Base-by-base conservation (phyloP, 2,797 vertebrate species). In the Argyrosomus regius region DNA sequence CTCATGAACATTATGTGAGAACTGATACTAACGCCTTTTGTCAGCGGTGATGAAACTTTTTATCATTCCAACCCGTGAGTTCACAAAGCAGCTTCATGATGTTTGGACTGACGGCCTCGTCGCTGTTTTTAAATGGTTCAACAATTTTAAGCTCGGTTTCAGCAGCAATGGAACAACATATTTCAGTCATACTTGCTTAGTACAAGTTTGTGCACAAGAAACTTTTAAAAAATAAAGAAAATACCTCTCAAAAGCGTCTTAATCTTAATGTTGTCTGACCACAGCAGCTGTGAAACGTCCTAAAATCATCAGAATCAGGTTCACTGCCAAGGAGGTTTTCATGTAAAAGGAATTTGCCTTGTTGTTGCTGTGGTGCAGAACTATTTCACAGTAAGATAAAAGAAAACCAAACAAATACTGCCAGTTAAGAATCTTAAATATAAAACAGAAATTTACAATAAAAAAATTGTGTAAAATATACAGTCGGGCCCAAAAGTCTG, bases 61-160 rank as follows among this genome's bases (percentile, higher is more conserved):
- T 5, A 54, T 75, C 72, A 75, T 75, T 65, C 53, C 74, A 20
- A 63, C 50, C 48, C 43, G 49, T 31, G 59, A 43, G 45, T 14
- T 17, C 8, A 8, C 4, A 18, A 46, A 16, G 31, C 20, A 22
- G 48, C 22, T 18, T 53, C 31, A 8, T 6, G 11, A 43, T 3
- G 22, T 26, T 41, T 8, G 20, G 16, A 57, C 26, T 4, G 7
- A 28, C 13, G 1, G 5, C 22, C 22, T 16, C 28, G 28, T 58
- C 28, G n/a, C n/a, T 5, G n/a, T 5, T 22, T 61, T 41, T 17
- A 14, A 1, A 24, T 3, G 59, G 6, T 62, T 62, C 6, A 58
- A 5, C 16, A 4, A n/a, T 4, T 5, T 24, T 26, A 49, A 62
- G 11, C 6, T n/a, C 9, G 1, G 9, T 14, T 22, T 41, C 57